These are phyloP conservation scores for Drosophila malerkotliana DNA, from an alignment of 1,140 invertebrate genomes.

Conservation along the genomic window DNA sequence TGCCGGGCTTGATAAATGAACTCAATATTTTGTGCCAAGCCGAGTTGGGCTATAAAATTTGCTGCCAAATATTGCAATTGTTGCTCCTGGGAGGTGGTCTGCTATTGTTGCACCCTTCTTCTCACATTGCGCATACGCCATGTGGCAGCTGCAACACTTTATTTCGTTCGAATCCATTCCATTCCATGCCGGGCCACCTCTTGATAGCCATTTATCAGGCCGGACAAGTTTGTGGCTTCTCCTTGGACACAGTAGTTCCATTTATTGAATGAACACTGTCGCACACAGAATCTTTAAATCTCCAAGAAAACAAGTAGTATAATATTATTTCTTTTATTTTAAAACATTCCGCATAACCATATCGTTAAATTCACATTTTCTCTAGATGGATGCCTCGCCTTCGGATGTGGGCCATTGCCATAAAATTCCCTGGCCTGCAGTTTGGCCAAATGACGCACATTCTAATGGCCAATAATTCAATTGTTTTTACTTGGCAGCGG, in stretches of 20 bases:
- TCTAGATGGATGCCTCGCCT: too few species aligned
- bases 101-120: background rate
- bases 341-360: too few species aligned
- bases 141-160: constrained; percentile 22
- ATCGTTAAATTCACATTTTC: too few species aligned
- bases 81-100: background rate
- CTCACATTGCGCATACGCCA: constrained; percentile 57
- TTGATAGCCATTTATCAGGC: constrained; percentile 57
- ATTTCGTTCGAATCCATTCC: background rate
- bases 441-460: background rate
- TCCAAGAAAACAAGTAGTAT: too few species aligned
- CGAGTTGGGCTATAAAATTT: constrained; percentile 44
- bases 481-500: constrained; percentile 25
- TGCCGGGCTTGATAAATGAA: constrained; percentile 55
- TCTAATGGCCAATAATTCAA: constrained; percentile 36
- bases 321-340: too few species aligned
- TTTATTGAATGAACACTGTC: background rate
- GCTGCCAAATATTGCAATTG: constrained; percentile 59
- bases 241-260: background rate
- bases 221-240: constrained; percentile 14
- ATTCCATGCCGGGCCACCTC: constrained; percentile 14
- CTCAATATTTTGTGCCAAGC: constrained; percentile 47
- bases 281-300: background rate
- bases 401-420: too few species aligned
- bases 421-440: background rate